phyloP scores from a whole-genome alignment of 2,888 invertebrate genomes.

The Spodoptera littoralis region DNA sequence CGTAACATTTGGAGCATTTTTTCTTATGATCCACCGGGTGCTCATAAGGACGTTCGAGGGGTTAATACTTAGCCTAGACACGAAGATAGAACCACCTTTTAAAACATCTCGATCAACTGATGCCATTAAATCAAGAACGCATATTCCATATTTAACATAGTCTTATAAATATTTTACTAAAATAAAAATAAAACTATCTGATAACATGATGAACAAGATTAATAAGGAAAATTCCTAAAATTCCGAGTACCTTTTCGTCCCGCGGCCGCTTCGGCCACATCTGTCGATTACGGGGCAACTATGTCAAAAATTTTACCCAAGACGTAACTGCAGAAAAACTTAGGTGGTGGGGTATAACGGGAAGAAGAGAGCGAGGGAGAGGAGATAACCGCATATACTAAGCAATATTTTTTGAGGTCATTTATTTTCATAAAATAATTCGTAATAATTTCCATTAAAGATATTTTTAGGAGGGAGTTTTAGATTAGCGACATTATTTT shows the following conservation, averaged over 20 bases:
- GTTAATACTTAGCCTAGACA: no score
- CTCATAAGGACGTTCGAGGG: no score
- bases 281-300: constrained; percentile 40
- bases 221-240: constrained; percentile 51
- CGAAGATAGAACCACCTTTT: no score
- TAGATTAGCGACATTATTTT: no score
- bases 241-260: constrained; percentile 19
- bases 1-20: no score
- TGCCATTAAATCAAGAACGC: no score
- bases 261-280: constrained; percentile 26
- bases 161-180: neutral
- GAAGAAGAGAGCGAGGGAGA: neutral
- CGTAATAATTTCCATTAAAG: no score
- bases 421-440: no score
- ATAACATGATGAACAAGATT: constrained; percentile 34
- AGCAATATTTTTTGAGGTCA: constrained; percentile 33
- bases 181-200: constrained; percentile 22
- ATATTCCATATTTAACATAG: no score
- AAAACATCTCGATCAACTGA: no score
- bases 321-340: constrained; percentile 48
- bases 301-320: constrained; percentile 65
- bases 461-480: no score
- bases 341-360: constrained; percentile 5
- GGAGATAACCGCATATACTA: constrained; percentile 28
- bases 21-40: no score